These are phyloP conservation scores for Drosophila planitibia DNA, from an alignment of 2,888 invertebrate species.

Conservation along the genomic window DNA sequence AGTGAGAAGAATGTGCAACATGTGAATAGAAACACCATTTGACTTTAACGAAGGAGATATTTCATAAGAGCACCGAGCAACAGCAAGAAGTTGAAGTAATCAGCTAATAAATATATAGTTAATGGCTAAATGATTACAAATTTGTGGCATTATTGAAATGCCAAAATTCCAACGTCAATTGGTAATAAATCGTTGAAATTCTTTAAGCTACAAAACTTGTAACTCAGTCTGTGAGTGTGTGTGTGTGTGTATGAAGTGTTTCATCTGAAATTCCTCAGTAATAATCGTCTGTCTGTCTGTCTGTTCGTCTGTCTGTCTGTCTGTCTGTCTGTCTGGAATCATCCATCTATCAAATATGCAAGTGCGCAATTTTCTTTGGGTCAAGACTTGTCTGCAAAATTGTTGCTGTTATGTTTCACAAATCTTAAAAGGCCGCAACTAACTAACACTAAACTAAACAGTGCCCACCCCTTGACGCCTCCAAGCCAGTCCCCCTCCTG, in stretches of 20 bases:
- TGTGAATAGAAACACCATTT: neutral
- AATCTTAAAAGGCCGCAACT: constrained; percentile 17
- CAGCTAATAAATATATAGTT: neutral
- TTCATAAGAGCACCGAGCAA: neutral
- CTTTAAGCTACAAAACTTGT: neutral
- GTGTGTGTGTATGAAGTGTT: neutral
- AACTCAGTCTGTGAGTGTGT: neutral
- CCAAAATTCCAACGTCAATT: constrained; percentile 1
- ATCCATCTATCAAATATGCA: neutral
- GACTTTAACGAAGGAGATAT: neutral
- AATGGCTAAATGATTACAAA: neutral
- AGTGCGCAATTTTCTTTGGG: constrained; percentile 42
- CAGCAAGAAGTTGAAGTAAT: neutral
- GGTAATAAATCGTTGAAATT: constrained; percentile 8
- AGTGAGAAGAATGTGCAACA: neutral
- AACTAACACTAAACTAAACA: neutral
- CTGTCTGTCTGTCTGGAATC: neutral
- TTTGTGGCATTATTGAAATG: neutral
- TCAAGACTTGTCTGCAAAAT: constrained; percentile 30
- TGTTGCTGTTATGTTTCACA: constrained; percentile 18
- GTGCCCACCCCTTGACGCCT: neutral
- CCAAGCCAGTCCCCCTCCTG: constrained; percentile 27
- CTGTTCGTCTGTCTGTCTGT: neutral
- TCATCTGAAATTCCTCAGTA: neutral
- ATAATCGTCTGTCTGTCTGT: neutral